Evolutionary conservation across 2,888 invertebrate species (phyloP).

Genomic region (Chaetogeoica ovagalla): DNA sequence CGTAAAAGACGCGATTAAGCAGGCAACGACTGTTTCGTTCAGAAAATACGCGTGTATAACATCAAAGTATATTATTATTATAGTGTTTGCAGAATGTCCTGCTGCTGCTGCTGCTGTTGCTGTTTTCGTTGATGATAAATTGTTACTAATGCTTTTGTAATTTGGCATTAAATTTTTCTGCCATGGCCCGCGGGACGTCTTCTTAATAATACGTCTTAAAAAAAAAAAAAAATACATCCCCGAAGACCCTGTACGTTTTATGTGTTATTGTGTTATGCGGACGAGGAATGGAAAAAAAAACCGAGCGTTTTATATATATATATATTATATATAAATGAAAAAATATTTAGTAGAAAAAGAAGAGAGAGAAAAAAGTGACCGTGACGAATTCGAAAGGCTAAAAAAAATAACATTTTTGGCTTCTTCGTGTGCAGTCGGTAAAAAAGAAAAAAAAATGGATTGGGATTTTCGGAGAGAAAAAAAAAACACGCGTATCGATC

Average conservation of each 20-base stretch:
- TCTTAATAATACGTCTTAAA: constrained; percentile 1
- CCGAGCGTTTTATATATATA: not conserved
- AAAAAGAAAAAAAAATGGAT: constrained; percentile 7
- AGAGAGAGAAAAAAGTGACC: constrained; percentile 29
- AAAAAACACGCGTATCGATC: not conserved
- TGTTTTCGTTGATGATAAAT: constrained; percentile 49
- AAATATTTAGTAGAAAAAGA: not conserved
- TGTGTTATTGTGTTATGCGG: not conserved
- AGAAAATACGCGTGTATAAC: too few relatives aligned
- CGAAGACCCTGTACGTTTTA: constrained; percentile 1
- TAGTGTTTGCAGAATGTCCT: too few relatives aligned
- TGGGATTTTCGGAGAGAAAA: not conserved
- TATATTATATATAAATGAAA: not conserved
- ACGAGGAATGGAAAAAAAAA: not conserved
- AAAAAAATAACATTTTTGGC: constrained; percentile 10
- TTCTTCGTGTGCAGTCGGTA: constrained; percentile 51
- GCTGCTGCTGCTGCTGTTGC: not conserved
- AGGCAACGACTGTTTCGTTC: too few relatives aligned
- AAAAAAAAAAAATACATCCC: not conserved
- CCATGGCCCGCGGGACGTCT: constrained; percentile 42
- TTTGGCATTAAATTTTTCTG: constrained; percentile 53
- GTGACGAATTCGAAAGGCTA: constrained; percentile 51
- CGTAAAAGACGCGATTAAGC: too few relatives aligned
- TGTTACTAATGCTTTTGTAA: constrained; percentile 53
- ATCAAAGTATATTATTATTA: too few relatives aligned